Percentiles rank a stretch among this genome's conserved stretches.
Evolutionary conservation across 2,888 invertebrate species (phyloP).

Genomic region (Pheosia gnoma): DNA sequence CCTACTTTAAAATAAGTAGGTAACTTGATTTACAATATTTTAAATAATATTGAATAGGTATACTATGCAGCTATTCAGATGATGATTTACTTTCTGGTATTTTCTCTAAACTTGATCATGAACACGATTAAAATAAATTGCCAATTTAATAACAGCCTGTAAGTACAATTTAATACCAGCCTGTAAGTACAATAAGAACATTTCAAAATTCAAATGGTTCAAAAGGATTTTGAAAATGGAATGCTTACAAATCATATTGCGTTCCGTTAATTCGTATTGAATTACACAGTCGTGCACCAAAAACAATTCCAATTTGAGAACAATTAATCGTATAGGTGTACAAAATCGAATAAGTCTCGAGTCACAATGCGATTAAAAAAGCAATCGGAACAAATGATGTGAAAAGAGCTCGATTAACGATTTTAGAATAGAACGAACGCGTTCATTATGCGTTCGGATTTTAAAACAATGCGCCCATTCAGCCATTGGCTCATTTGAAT

Average conservation of each 20-base stretch:
- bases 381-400: constrained; percentile 76
- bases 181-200: neutral
- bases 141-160: neutral
- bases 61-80: too few relatives aligned
- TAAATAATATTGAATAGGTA: too few relatives aligned
- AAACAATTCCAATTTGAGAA: constrained; percentile 62
- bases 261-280: constrained; percentile 81
- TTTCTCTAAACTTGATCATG: too few relatives aligned
- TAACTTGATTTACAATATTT: too few relatives aligned
- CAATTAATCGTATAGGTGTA: constrained; percentile 51
- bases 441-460: constrained; percentile 74
- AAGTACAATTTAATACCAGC: neutral
- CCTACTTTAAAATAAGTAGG: too few relatives aligned
- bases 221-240: constrained; percentile 19
- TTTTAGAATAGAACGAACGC: constrained; percentile 66
- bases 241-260: constrained; percentile 57
- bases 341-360: constrained; percentile 65
- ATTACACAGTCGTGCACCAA: constrained; percentile 68
- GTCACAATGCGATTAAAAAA: constrained; percentile 55
- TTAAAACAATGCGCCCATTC: constrained; percentile 80
- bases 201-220: neutral
- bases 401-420: constrained; percentile 79
- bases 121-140: too few relatives aligned
- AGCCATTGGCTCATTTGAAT: constrained; percentile 73
- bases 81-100: too few relatives aligned